A percentile compares a stretch with the other conserved stretches of the same genome.
phyloP scores from a whole-genome alignment of 2,888 invertebrate species.

The Galerucella pusilla region DNA sequence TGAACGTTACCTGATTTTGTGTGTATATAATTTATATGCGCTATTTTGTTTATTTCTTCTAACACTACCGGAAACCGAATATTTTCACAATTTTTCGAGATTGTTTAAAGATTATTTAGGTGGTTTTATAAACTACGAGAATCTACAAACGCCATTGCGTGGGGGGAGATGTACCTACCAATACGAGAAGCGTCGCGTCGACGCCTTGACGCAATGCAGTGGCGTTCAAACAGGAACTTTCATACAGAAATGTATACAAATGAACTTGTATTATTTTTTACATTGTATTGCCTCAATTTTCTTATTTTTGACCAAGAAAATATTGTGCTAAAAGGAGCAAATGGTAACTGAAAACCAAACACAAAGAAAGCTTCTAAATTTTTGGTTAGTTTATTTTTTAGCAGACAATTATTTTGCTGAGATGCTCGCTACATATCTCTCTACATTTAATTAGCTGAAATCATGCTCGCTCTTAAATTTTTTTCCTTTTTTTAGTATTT shows the following conservation, averaged over 20 bases:
- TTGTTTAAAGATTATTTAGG: conserved; percentile 29
- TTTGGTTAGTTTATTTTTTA: too few relatives aligned
- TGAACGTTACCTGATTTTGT: conserved; percentile 48
- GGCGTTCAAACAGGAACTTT: conserved; percentile 45
- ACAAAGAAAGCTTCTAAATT: too few relatives aligned
- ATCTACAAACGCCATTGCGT: conserved; percentile 51
- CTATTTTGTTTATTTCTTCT: conserved; percentile 46
- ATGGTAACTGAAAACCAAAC: too few relatives aligned
- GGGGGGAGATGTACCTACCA: conserved; percentile 50
- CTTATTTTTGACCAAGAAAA: too few relatives aligned
- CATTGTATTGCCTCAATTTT: too few relatives aligned
- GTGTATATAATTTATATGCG: conserved; percentile 46
- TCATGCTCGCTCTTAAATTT: too few relatives aligned
- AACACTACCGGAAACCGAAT: conserved; percentile 27
- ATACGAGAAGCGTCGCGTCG: conserved; percentile 32
- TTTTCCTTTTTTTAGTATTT: too few relatives aligned
- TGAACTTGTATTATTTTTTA: background rate
- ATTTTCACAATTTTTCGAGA: background rate
- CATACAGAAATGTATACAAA: background rate
- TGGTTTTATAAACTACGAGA: conserved; percentile 35
- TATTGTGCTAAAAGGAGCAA: too few relatives aligned
- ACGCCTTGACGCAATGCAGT: conserved; percentile 55
- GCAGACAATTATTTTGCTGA: too few relatives aligned
- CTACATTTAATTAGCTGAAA: too few relatives aligned
- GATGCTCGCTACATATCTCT: too few relatives aligned